These are phyloP conservation scores for Hetaerina titia DNA, from an alignment of 2,888 invertebrate species.

Conservation along the genomic window DNA sequence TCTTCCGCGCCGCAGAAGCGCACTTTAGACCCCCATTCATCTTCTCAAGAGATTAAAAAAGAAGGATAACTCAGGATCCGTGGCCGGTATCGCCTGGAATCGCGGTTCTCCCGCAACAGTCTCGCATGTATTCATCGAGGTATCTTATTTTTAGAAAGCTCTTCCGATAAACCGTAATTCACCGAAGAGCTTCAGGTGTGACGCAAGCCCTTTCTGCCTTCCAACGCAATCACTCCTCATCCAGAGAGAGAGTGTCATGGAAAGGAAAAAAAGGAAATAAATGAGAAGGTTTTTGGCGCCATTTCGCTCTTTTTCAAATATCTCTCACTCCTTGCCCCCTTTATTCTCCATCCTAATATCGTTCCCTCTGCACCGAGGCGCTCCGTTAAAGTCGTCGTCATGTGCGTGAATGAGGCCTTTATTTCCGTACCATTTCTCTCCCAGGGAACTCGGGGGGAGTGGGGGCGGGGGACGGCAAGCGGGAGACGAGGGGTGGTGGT, in stretches of 20 bases:
- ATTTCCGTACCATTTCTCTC: not conserved
- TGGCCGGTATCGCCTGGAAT: not conserved
- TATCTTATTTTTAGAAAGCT: not conserved
- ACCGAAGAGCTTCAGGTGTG: not conserved
- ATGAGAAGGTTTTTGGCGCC: not conserved
- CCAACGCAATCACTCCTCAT: not conserved
- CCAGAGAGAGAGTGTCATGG: not conserved
- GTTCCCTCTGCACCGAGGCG: not conserved
- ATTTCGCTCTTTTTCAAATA: not conserved
- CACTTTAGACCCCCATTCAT: not conserved
- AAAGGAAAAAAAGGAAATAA: not conserved
- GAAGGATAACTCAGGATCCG: not conserved
- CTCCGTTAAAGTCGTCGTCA: not conserved
- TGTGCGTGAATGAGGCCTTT: not conserved
- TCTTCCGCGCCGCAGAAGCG: not conserved
- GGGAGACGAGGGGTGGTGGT: not conserved
- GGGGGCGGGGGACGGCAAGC: not conserved
- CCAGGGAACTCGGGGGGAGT: not conserved
- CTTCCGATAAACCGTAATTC: not conserved
- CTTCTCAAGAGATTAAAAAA: not conserved
- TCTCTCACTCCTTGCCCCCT: not conserved
- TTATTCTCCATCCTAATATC: not conserved
- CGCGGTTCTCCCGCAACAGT: not conserved
- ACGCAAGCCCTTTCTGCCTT: too few species aligned
- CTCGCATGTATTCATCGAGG: not conserved